A percentile compares a stretch with the other conserved stretches of the same genome.
Evolutionary conservation across 2,888 invertebrate genomes (phyloP).

Genomic region (Kryphioiulus occultus): DNA sequence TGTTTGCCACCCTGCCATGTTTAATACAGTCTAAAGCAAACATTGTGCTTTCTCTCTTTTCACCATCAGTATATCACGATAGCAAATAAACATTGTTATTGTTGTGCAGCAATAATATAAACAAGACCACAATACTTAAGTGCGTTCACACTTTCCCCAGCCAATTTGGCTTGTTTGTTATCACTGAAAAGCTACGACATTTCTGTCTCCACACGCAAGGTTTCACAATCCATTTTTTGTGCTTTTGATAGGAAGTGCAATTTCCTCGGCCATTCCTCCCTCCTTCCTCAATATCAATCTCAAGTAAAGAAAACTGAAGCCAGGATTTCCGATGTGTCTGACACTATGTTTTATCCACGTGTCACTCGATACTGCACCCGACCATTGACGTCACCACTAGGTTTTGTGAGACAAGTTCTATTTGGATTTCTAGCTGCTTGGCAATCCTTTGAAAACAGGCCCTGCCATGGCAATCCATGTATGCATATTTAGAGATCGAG

Average conservation of each 20-base stretch:
- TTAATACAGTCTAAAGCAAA: too few species aligned
- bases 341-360: not conserved
- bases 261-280: not conserved
- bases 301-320: not conserved
- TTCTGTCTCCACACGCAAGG: not conserved
- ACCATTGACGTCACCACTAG: not conserved
- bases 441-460: not conserved
- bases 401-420: too few species aligned
- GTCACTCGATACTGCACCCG: not conserved
- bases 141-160: not conserved
- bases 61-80: too few species aligned
- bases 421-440: too few species aligned
- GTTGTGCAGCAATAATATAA: not conserved
- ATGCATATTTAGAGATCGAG: not conserved
- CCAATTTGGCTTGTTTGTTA: not conserved
- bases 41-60: too few species aligned
- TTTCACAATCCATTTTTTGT: not conserved
- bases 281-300: not conserved
- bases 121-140: not conserved
- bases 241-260: not conserved
- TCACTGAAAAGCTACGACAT: not conserved
- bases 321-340: not conserved
- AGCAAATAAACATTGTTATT: not conserved
- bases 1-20: too few species aligned
- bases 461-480: not conserved